phyloP scores from a whole-genome alignment of 2,797 vertebrate genomes.

The Enteromius argenteus region DNA sequence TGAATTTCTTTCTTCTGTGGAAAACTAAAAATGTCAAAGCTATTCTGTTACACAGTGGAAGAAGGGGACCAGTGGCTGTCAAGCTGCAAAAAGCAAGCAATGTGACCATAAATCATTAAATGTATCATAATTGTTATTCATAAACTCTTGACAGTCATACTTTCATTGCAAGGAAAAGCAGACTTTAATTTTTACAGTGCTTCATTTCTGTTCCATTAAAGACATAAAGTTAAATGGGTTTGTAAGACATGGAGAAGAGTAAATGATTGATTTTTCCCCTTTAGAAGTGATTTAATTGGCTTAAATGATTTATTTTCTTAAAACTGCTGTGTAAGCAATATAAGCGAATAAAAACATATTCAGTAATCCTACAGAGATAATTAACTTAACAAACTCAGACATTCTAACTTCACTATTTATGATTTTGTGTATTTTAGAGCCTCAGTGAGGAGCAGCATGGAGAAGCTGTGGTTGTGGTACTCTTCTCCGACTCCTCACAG shows the following conservation, averaged over 20 bases:
- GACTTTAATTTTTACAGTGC: not conserved
- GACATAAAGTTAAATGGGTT: not conserved
- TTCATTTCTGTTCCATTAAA: not conserved
- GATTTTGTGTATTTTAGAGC: slow-evolving; percentile 50
- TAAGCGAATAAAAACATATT: not conserved
- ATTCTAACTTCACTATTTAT: not conserved
- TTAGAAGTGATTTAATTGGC: not conserved
- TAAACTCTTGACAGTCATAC: not conserved
- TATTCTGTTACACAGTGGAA: not conserved
- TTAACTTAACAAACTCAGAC: too few relatives aligned
- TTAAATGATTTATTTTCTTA: not conserved
- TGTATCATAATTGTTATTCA: not conserved
- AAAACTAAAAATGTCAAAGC: not conserved
- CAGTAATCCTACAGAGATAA: not conserved
- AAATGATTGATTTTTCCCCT: not conserved
- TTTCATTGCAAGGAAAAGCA: not conserved
- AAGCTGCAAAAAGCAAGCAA: not conserved
- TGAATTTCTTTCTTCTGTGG: not conserved
- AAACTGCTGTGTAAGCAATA: not conserved
- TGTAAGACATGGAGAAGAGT: not conserved
- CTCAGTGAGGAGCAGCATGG: slow-evolving; percentile 54
- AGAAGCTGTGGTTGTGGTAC: slow-evolving; percentile 82
- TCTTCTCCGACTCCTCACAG: slow-evolving; percentile 77
- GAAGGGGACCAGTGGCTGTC: not conserved
- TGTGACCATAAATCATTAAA: not conserved